Evolutionary conservation across 2,797 vertebrate species (phyloP).

Genomic region (Tapirus indicus): DNA sequence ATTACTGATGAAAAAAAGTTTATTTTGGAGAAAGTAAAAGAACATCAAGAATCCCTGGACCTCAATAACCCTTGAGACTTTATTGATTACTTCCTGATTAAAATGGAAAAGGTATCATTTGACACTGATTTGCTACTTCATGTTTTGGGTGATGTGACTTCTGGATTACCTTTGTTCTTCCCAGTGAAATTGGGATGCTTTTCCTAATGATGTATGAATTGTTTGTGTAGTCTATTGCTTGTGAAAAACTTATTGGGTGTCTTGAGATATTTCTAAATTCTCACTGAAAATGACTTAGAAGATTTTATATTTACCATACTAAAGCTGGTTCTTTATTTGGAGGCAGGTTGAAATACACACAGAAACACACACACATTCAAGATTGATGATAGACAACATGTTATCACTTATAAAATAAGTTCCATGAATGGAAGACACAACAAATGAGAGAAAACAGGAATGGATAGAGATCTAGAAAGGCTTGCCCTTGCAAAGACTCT

Average conservation of each 20-base stretch:
- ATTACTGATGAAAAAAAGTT: neutral
- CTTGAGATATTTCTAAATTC: neutral
- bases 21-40: constrained; percentile 50
- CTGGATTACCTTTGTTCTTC: neutral
- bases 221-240: neutral
- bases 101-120: constrained; percentile 78
- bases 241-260: neutral
- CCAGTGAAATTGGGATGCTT: neutral
- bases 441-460: neutral
- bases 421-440: neutral
- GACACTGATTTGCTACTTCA: neutral
- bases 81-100: constrained; percentile 78
- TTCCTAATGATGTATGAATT: neutral
- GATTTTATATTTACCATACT: neutral
- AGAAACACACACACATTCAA: neutral
- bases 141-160: neutral
- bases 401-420: neutral
- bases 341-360: neutral
- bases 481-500: neutral
- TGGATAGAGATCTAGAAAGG: neutral
- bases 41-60: constrained; percentile 61
- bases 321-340: neutral
- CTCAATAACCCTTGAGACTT: constrained; percentile 63
- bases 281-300: neutral
- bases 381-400: neutral